A percentile compares a stretch with the other conserved stretches of the same genome.
These are phyloP conservation scores for Argyresthia albistria DNA, from an alignment of 2,888 invertebrate genomes.

Conservation along the genomic window DNA sequence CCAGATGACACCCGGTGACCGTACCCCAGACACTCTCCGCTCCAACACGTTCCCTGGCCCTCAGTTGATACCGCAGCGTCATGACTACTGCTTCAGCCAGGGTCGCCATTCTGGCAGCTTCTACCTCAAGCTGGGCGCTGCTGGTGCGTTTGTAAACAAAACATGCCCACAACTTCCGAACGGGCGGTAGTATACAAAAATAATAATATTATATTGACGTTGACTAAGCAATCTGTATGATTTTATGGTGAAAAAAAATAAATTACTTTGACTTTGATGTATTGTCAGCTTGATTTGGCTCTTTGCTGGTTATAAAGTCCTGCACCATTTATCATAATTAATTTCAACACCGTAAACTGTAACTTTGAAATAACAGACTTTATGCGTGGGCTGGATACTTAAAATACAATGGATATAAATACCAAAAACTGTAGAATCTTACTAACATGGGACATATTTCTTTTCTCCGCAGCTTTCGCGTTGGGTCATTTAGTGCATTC, in stretches of 20 bases:
- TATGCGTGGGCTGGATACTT: too few relatives aligned
- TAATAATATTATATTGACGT: too few relatives aligned
- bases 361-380: too few relatives aligned
- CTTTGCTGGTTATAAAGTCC: too few relatives aligned
- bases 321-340: too few relatives aligned
- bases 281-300: too few relatives aligned
- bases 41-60: neutral
- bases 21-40: conserved; percentile 18
- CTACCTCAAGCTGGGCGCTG: conserved; percentile 81
- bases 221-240: too few relatives aligned
- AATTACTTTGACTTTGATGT: too few relatives aligned
- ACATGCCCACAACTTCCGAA: too few relatives aligned
- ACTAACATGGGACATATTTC: neutral
- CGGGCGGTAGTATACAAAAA: too few relatives aligned
- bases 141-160: conserved; percentile 64
- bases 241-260: too few relatives aligned
- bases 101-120: conserved; percentile 82
- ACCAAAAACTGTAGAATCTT: neutral
- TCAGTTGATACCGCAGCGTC: conserved; percentile 48
- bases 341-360: too few relatives aligned
- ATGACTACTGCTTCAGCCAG: conserved; percentile 76
- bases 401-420: neutral
- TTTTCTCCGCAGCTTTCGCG: conserved; percentile 75
- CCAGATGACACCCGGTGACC: conserved; percentile 19
- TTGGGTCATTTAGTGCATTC: conserved; percentile 85